Percentiles rank a stretch among this genome's conserved stretches.
These are phyloP conservation scores for Eonycteris spelaea DNA, from an alignment of 2,113 vertebrate genomes.

Conservation along the genomic window DNA sequence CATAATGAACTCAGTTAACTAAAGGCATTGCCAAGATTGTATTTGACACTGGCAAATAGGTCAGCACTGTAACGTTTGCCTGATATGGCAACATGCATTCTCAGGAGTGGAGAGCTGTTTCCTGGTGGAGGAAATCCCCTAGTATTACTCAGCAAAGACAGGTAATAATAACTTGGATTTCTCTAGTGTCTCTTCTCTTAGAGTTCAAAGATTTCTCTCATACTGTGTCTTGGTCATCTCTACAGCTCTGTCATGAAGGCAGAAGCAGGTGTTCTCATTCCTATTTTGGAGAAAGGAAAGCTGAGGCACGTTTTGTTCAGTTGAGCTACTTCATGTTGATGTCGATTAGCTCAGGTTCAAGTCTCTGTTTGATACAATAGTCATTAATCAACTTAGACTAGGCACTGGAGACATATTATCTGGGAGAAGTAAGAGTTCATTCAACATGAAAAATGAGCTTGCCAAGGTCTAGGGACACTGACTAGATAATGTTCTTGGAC, in stretches of 20 bases:
- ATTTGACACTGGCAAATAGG: slow-evolving; percentile 38
- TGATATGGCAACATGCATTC: background rate
- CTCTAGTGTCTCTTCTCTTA: background rate
- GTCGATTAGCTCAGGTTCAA: background rate
- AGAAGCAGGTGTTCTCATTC: background rate
- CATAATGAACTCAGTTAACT: slow-evolving; percentile 59
- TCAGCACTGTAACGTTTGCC: slow-evolving; percentile 4
- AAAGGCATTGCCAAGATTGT: slow-evolving; percentile 34
- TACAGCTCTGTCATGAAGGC: background rate
- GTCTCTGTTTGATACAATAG: background rate
- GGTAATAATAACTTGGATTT: slow-evolving; percentile 6
- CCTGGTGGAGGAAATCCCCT: slow-evolving; percentile 42
- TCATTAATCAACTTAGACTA: background rate
- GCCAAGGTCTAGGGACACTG: background rate
- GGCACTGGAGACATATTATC: background rate
- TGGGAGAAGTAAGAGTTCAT: background rate
- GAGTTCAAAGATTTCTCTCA: background rate
- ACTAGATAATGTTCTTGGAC: background rate
- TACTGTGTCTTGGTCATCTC: background rate
- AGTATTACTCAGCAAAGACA: slow-evolving; percentile 17
- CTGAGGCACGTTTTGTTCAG: background rate
- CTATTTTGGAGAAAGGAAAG: background rate
- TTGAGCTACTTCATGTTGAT: background rate
- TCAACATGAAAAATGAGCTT: background rate
- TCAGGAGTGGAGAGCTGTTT: background rate